Base-by-base conservation (phyloP, 2,888 invertebrate species). In the Leptopilina drosophilae region DNA sequence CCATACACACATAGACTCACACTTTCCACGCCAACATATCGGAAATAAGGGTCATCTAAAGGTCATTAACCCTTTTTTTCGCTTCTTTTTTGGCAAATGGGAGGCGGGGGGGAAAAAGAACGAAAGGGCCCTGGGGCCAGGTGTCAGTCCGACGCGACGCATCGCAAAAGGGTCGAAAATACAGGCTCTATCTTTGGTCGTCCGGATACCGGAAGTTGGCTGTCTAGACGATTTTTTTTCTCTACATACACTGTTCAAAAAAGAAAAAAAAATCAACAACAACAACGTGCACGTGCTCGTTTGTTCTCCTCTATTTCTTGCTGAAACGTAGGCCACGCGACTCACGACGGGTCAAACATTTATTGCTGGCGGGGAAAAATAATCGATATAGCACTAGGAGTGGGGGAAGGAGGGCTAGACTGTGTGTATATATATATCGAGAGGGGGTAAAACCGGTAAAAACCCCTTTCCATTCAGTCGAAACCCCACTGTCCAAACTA, bases 151-250 rank as follows among this genome's bases (percentile, higher is more conserved):
- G 65, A 77, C 73, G 78, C 69, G 67, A 80, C 83, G 20, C n/a
- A 62, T 80, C 83, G 49, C 49, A 46, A 82, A 84, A 82, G 83
- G 85, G 84, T 84, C 79, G 78, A 78, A 77, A 73, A 42, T 33
- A 8, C 42, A 42, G 78, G 78, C 33, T 66, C 69, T 69, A 69
- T 65, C 73, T 77, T 49, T 62, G 59, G 59, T 84, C 83, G 80
- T 84, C 84, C 85, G 85, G 84, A 82, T 84, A 84, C 88, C 89
- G 90, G 90, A 90, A 90, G 87, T 87, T 85, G 81, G 80, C 85
- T 84, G 89, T 90, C 90, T 90, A 89, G 90, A 90, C 90, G 87
- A 85, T 86, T 84, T 86, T 83, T 86, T 85, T 85, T 84, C 83
- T 75, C 49, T 49, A 49, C 11, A 49, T 49, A 49, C 49, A 49